Base-by-base conservation (phyloP, 2,888 invertebrate species). In the Nomada flava region DNA sequence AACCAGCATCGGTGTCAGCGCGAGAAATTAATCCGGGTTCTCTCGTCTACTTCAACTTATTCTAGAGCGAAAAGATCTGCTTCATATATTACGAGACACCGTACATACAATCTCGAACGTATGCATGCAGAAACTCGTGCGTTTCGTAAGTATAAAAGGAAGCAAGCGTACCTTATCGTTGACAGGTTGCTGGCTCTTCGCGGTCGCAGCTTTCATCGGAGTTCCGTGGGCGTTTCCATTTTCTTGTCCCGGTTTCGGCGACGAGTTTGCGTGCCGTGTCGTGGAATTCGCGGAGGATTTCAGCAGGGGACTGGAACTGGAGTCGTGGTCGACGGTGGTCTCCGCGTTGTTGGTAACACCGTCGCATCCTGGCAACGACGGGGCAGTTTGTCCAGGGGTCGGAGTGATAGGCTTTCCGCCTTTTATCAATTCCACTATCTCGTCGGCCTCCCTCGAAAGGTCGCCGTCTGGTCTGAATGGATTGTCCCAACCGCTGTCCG, bases 401-500 rank as follows among this genome's bases (percentile, higher is more conserved):
- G 97, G 97, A 26, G 97, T 97, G 92, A 97, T 97, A 75, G 97
- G 97, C 94, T 97, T 97, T 76, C 98, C 98, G 86, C 97, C 98
- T 95, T 98, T 98, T 94, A 98, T 98, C 94, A 98, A 95, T 92
- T 98, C 98, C 84, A 99, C 98, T 91, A 99, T 98, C 95, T 98
- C 98, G 94, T 99, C 99, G 42, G 99, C 98, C 94, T 99, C 98
- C 90, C 97, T 96, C 92, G 98, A 98, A 92, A 99, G 95, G 94
- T 98, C 98, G 82, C 99, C 98, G 91, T 98, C 99, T 44, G 98
- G 98, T 93, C 98, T 96, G 95, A 99, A 99, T 77, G 99, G 99
- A 94, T 99, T 99, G 94, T 99, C 99, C 97, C 98, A 98, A 87
- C 98, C 98, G 93, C 98, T 98, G 94, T 98, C 98, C 94, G 97